Percentiles rank a stretch among this genome's conserved stretches.
These are phyloP conservation scores for Iguana delicatissima DNA, from an alignment of 2,797 vertebrate species.

Conservation along the genomic window DNA sequence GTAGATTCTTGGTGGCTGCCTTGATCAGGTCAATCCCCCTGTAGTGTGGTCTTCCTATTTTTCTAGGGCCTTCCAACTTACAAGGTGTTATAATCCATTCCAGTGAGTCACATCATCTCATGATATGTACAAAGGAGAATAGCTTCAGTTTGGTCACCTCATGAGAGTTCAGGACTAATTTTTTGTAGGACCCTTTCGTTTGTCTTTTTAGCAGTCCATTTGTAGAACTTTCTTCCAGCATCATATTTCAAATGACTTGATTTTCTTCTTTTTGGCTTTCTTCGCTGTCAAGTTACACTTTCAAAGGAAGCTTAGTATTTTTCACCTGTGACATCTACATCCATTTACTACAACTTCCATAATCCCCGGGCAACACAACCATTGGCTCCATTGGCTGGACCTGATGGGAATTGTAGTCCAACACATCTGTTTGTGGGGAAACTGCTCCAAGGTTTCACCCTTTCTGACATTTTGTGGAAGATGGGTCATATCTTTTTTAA, in stretches of 20 bases:
- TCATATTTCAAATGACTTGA: background rate
- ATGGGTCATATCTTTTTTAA: background rate
- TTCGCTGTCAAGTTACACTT: background rate
- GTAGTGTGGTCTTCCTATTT: background rate
- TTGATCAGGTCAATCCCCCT: background rate
- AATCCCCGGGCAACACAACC: no score
- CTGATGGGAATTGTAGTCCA: no score
- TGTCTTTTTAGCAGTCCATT: background rate
- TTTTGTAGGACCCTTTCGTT: background rate
- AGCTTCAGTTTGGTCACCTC: background rate
- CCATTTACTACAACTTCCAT: no score
- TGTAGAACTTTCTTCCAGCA: background rate
- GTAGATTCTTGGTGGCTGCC: background rate
- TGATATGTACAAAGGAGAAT: background rate
- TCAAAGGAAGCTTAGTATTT: no score
- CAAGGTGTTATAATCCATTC: background rate
- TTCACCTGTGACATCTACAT: no score
- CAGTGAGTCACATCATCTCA: background rate
- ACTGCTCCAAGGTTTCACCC: background rate
- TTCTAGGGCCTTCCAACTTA: background rate
- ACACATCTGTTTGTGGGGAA: no score
- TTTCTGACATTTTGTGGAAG: background rate
- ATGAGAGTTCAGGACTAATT: background rate
- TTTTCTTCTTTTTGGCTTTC: background rate
- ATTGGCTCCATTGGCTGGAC: no score